Base-by-base conservation (phyloP, 1,140 invertebrate genomes). In the Pogonognathellus flavescens region DNA sequence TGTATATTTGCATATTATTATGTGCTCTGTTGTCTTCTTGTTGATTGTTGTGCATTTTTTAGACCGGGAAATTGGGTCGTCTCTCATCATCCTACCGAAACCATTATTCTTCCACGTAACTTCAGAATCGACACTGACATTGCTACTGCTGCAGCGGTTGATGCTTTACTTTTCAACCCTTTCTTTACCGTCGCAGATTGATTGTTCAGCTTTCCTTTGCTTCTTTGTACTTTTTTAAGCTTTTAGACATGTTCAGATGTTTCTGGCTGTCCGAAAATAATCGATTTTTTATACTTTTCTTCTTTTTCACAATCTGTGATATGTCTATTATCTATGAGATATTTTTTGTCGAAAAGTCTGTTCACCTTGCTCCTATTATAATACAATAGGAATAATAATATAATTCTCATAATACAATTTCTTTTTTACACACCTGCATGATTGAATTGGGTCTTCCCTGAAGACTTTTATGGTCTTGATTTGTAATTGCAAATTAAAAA, bases 51-150 rank as follows among this genome's bases (percentile, higher is more conserved):
- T 76, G 52, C 50, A 81, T 81, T 81, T 81, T 81, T 20, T 81
- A 81, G 80, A 81, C 80, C 80, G 80, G 80, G 50, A 57, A 81
- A 81, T 81, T 53, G 80, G 80, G 80, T 81, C 80, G 55, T 18
- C 70, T 49, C 70, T 49, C 49, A 25, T 31, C 31, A 76, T 41
- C 41, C 25, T 41, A 76, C 70, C 31, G 41, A 41, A 16, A 41
- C 31, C 6, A 76, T 50, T 50, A 25, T 70, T 25, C 25, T 25
- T 76, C 53, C 11, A 76, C 41, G 18, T 76, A 66, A 66, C 62
- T 25, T 66, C 25, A 25, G 25, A 66, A 66, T 66, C 20, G 25
- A 25, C 53, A 55, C 2, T 55, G 16, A 55, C 16, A 55, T 14
- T 25, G 20, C 2, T 14, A 25, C 20, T 25, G 25, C 22, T 1